Base-by-base conservation (phyloP, 2,888 invertebrate genomes). In the Heliconius aoede region DNA sequence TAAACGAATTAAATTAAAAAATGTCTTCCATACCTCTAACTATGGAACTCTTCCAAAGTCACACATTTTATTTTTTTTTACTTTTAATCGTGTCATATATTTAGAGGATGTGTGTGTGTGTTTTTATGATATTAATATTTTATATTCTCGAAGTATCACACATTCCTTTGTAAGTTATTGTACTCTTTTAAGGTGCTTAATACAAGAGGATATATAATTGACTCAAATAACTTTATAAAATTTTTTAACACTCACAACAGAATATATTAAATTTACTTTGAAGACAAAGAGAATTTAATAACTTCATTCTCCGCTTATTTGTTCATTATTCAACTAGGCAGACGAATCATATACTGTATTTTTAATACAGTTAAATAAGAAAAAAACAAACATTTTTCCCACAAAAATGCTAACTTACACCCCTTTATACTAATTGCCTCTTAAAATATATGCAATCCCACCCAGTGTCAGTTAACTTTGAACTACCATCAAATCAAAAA, bases 81-180 rank as follows among this genome's bases (percentile, higher is more conserved):
- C 5, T 26, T 40, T 40, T 24, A 24, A 40, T 24, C 4, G 55
- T 69, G 55, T 69, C 55, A 69, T 69, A 51, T 9, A 55, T 51
- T 55, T 55, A 32, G 32, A 32, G 55, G 69, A 32, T 40, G 15
- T 65, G 55, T 68, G 51, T 68, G 68, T 69, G 26, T 67, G 46
- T 68, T 46, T 51, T 51, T 46, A 51, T 51, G 21, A 28, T 68
- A 28, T 28, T 21, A 68, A 51, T 32, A 15, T 28, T 40, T 26
- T 55, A 18, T 11, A 60, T 55, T 69, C 30, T 69, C 30, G 55
- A 69, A 55, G 28, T 69, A 55, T 15, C 55, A 51, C 69, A 69
- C 69, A 69, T 69, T 69, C 69, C 69, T 55, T 55, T n/a, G 30
- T 51, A 69, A 51, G 30, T 69, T 55, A 69, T 24, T 69, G 24